Evolutionary conservation across 1,140 invertebrate genomes (phyloP), one percentile per base, ranked within the genome.

Genomic region (Pristionchus pacificus): DNA sequence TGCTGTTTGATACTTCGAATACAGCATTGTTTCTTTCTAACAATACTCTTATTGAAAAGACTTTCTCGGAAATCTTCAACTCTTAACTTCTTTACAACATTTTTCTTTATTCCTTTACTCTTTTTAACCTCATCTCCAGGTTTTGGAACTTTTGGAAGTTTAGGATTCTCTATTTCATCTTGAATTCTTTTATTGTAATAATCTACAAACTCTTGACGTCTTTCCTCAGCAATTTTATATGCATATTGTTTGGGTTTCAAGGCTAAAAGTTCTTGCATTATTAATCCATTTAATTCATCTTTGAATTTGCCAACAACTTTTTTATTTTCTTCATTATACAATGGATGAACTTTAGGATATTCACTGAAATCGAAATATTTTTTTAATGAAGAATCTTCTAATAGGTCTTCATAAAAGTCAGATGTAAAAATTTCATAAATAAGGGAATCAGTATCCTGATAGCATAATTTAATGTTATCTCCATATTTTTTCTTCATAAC

Each of bases 191-290:
- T 69, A 2, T 31, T 15, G 13, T 69, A 29, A 1, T 25, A n/a
- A 31, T 28, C 69, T 29, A 63, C 60, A 49, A 15, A 2, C n/a
- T n/a, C n/a, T n/a, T n/a, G n/a, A n/a, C n/a, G n/a, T n/a, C n/a
- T n/a, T n/a, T n/a, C n/a, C n/a, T n/a, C n/a, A n/a, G n/a, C n/a
- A 55, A 63, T 69, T 78, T 68, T 77, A 69, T 38, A 77, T 29
- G 77, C 77, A 77, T 78, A 78, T 65, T 75, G 64, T 71, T 78
- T 78, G n/a, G 77, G 68, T 66, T 55, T 71, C n/a, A 78, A 60
- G 25, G 70, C 75, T 31, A 77, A 71, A 49, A 77, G 13, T 78
- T 76, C 76, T 32, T 24, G 58, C 64, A 76, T 77, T 24, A 77
- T 62, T 15, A 55, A 49, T 24, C 77, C 75, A 68, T 74, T 77